Evolutionary conservation across 2,113 vertebrate genomes (phyloP).

Genomic region (Cynopterus brachyotis): DNA sequence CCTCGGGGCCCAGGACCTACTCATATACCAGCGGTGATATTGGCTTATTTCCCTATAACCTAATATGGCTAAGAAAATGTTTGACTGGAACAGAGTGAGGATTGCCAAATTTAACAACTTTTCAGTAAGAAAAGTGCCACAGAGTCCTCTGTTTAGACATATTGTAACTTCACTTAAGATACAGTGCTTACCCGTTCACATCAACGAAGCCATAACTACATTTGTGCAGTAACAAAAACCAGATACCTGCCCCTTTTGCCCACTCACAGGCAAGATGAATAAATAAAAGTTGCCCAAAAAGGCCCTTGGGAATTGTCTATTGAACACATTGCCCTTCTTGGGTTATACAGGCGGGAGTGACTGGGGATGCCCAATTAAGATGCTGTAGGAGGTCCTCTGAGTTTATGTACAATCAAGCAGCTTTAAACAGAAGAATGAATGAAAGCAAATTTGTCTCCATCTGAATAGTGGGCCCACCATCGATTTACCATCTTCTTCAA

Average conservation of each 20-base stretch:
- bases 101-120: constrained; percentile 82
- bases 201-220: constrained; percentile 37
- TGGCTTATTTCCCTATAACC: constrained; percentile 87
- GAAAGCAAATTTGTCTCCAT: background rate
- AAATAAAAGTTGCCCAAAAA: constrained; percentile 69
- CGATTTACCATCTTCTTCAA: background rate
- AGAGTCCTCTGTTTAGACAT: constrained; percentile 78
- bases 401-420: background rate
- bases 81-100: constrained; percentile 71
- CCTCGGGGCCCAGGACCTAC: constrained; percentile 49
- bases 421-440: background rate
- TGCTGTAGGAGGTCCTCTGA: background rate
- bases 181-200: background rate
- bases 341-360: constrained; percentile 49
- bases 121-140: constrained; percentile 75
- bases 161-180: constrained; percentile 33
- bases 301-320: constrained; percentile 44
- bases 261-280: constrained; percentile 39
- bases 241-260: constrained; percentile 54
- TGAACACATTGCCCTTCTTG: constrained; percentile 65
- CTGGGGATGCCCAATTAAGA: constrained; percentile 25
- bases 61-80: constrained; percentile 92
- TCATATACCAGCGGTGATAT: constrained; percentile 77
- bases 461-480: background rate
- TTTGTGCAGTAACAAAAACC: constrained; percentile 50